phyloP scores from a whole-genome alignment of 1,140 invertebrate genomes.

The Sinella curviseta region DNA sequence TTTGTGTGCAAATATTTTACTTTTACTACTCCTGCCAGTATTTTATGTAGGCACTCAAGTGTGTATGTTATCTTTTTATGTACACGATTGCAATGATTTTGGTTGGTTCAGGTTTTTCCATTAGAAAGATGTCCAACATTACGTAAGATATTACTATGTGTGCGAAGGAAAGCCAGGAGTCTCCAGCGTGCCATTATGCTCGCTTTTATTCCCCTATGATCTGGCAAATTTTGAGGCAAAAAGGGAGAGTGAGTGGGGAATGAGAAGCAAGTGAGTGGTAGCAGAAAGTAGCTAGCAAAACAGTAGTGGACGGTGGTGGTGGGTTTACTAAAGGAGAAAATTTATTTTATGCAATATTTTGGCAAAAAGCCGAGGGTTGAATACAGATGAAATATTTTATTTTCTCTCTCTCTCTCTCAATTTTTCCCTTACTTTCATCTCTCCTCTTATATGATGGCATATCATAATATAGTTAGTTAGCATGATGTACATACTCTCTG shows the following conservation, averaged over 20 bases:
- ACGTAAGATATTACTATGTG: neutral
- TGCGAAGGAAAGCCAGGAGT: neutral
- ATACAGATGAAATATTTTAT: constrained; percentile 28
- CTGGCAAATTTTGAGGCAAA: neutral
- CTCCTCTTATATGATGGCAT: too few relatives aligned
- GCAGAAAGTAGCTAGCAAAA: neutral
- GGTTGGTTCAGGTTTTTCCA: neutral
- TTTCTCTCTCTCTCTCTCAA: neutral
- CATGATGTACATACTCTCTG: too few relatives aligned
- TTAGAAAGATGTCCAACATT: neutral
- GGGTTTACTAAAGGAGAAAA: neutral
- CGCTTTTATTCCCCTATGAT: constrained; percentile 1
- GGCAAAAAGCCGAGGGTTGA: constrained; percentile 17
- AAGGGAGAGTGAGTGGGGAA: neutral
- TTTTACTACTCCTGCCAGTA: neutral
- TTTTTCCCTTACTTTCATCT: neutral
- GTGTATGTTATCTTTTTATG: neutral
- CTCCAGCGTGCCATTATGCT: constrained; percentile 2
- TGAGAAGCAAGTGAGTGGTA: neutral
- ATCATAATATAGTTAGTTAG: too few relatives aligned
- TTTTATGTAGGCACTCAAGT: neutral
- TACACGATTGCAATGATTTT: neutral
- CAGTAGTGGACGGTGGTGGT: neutral
- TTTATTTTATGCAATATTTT: constrained; percentile 24
- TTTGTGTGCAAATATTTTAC: neutral